Percentiles rank a stretch among this genome's conserved stretches.
Evolutionary conservation across 2,797 vertebrate genomes (phyloP).

Genomic region (Fistularia commersonii): DNA sequence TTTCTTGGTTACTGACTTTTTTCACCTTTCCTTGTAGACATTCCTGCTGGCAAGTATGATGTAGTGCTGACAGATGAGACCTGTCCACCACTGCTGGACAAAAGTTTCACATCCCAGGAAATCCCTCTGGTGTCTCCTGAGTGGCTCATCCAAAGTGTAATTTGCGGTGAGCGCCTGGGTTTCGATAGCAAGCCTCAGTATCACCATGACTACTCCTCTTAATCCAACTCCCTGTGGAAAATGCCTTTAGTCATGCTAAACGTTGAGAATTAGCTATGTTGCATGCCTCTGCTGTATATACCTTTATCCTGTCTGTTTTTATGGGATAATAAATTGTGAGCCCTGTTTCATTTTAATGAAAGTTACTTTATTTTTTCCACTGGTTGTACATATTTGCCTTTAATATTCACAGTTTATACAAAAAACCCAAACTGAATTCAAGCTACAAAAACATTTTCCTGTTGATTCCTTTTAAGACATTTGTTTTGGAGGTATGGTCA

Average conservation of each 20-base stretch:
- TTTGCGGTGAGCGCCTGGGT: constrained; percentile 83
- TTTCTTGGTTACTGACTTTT: background rate
- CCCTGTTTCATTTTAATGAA: constrained; percentile 78
- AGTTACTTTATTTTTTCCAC: constrained; percentile 37
- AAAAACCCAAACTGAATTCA: background rate
- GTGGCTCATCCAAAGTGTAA: constrained; percentile 94
- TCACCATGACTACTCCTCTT: constrained; percentile 72
- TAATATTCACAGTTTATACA: constrained; percentile 8
- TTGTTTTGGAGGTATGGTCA: too few species aligned
- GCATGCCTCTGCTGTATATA: constrained; percentile 89
- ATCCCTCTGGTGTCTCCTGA: constrained; percentile 89
- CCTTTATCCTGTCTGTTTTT: constrained; percentile 89
- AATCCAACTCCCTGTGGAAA: constrained; percentile 33
- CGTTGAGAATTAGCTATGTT: constrained; percentile 60
- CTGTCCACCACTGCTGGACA: constrained; percentile 82
- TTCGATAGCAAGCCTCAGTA: constrained; percentile 85
- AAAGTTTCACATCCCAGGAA: constrained; percentile 75
- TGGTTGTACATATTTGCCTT: constrained; percentile 25
- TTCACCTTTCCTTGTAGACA: constrained; percentile 63
- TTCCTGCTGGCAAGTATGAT: constrained; percentile 84
- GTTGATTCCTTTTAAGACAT: too few species aligned
- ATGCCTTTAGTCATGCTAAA: constrained; percentile 38
- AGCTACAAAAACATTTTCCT: too few species aligned
- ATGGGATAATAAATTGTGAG: constrained; percentile 88
- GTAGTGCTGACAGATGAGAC: constrained; percentile 83